phyloP scores from a whole-genome alignment of 2,888 invertebrate species.

The Hetaerina titia region DNA sequence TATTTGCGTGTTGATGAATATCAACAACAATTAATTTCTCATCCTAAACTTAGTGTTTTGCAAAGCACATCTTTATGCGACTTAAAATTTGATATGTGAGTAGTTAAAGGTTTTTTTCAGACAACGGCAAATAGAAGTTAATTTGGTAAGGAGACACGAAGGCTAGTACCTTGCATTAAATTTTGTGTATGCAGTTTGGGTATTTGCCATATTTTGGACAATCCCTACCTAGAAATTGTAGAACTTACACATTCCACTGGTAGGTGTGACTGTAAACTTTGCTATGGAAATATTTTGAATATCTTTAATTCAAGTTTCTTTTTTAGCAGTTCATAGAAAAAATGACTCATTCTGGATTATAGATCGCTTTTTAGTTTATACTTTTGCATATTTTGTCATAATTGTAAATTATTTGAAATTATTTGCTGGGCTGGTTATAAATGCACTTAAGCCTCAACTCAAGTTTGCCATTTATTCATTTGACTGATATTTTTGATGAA shows the following conservation, averaged over 20 bases:
- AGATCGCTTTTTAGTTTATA: constrained; percentile 53
- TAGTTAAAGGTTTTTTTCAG: no score
- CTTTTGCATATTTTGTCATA: constrained; percentile 34
- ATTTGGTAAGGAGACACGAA: neutral
- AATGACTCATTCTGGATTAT: neutral
- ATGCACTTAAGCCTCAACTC: constrained; percentile 57
- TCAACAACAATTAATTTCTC: neutral
- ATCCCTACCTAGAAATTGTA: neutral
- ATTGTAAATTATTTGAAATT: constrained; percentile 29
- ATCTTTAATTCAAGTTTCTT: constrained; percentile 4
- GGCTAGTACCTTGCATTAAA: neutral
- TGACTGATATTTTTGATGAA: constrained; percentile 30
- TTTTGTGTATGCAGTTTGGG: neutral
- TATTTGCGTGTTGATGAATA: neutral
- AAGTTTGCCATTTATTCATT: constrained; percentile 60
- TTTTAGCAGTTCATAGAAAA: neutral
- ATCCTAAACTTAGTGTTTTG: neutral
- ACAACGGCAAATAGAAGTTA: neutral
- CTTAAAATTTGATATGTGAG: neutral
- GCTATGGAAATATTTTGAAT: neutral
- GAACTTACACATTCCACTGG: neutral
- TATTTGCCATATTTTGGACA: neutral
- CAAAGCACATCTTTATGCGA: neutral
- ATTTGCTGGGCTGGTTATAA: constrained; percentile 60
- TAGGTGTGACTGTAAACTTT: neutral